Conservation (phyloP, 2,888 invertebrate genomes). For the Xiphydria camelus region DNA sequence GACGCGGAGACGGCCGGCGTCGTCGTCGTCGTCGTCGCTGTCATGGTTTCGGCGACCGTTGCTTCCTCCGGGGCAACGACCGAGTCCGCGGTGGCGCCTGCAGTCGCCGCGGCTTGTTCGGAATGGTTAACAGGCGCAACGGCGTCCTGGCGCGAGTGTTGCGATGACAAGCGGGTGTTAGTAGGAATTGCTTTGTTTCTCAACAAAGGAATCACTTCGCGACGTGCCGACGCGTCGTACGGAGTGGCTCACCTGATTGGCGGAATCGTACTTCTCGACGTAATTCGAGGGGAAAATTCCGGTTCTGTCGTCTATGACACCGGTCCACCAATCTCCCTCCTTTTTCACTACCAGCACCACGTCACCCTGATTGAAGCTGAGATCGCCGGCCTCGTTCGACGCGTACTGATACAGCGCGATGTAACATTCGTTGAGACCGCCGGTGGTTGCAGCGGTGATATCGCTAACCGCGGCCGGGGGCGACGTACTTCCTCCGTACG, state of each 20-base stretch:
- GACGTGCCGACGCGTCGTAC: too few species aligned
- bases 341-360: constrained; percentile 83
- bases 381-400: constrained; percentile 87
- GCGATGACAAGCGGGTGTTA: too few species aligned
- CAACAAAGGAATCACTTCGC: too few species aligned
- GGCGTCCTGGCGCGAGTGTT: too few species aligned
- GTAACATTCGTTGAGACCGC: constrained; percentile 72
- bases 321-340: constrained; percentile 99
- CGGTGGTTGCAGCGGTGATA: constrained; percentile 35
- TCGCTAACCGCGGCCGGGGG: too few species aligned
- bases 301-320: constrained; percentile 75
- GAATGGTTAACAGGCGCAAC: constrained; percentile 9
- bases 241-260: constrained; percentile 39
- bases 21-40: too few species aligned
- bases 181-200: too few species aligned
- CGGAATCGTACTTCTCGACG: constrained; percentile 72
- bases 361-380: constrained; percentile 85
- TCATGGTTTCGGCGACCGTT: too few species aligned
- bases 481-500: constrained; percentile 35
- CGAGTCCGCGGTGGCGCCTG: too few species aligned
- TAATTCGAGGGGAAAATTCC: constrained; percentile 99
- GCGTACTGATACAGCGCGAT: constrained; percentile 89
- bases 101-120: too few species aligned
- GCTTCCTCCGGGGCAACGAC: too few species aligned
- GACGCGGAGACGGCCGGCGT: too few species aligned